Evolutionary conservation across 1,140 invertebrate species (phyloP).

Genomic region (Procambarus virginalis): DNA sequence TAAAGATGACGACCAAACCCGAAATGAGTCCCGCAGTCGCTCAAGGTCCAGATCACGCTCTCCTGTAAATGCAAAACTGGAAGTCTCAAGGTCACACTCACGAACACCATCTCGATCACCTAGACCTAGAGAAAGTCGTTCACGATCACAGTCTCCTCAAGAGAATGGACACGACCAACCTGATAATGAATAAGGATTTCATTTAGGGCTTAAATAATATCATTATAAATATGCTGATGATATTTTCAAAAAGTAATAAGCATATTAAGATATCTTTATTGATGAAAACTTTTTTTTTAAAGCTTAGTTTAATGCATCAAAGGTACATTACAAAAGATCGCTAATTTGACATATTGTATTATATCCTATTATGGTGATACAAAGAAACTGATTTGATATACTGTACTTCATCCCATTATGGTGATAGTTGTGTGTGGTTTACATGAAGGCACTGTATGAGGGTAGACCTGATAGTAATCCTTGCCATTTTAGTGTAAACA

Average conservation of each 20-base stretch:
- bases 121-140: constrained; percentile 10
- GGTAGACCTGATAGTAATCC: background rate
- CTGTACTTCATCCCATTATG: background rate
- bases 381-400: background rate
- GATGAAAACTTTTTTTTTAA: background rate
- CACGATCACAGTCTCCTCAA: constrained; percentile 37
- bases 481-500: constrained; percentile 1
- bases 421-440: background rate
- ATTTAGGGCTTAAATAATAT: background rate
- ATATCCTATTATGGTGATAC: background rate
- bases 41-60: constrained; percentile 21
- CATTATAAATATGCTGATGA: background rate
- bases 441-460: background rate
- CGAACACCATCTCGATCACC: constrained; percentile 26
- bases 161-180: constrained; percentile 51
- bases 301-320: background rate
- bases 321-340: background rate
- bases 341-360: background rate
- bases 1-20: constrained; percentile 7
- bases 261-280: background rate
- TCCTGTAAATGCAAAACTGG: background rate
- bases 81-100: constrained; percentile 30
- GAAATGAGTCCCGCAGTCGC: background rate
- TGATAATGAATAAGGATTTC: background rate
- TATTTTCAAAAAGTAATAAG: background rate